phyloP scores from a whole-genome alignment of 2,888 invertebrate genomes.

The Zygothrica quintamaculata region DNA sequence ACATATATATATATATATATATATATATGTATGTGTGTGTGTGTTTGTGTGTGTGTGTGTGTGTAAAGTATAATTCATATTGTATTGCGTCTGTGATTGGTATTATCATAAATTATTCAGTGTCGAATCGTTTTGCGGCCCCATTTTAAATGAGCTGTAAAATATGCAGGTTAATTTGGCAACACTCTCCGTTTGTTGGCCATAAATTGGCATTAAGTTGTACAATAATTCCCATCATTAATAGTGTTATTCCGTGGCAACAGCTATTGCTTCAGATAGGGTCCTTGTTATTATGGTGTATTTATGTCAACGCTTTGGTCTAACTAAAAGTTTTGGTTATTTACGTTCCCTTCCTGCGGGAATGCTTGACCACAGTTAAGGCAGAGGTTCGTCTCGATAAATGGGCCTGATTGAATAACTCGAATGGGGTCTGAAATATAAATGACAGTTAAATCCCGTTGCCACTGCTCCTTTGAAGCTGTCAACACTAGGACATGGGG shows the following conservation, averaged over 20 bases:
- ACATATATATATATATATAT: constrained; percentile 4
- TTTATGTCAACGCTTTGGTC: constrained; percentile 40
- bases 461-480: constrained; percentile 36
- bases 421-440: constrained; percentile 60
- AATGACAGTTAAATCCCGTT: constrained; percentile 47
- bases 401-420: constrained; percentile 72
- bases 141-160: constrained; percentile 60
- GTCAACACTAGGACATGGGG: constrained; percentile 48
- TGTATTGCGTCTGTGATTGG: constrained; percentile 59
- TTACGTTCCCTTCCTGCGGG: too few relatives aligned
- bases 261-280: constrained; percentile 12
- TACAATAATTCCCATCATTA: constrained; percentile 56
- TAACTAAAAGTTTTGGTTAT: constrained; percentile 63
- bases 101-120: constrained; percentile 66
- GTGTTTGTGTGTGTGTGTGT: constrained; percentile 13
- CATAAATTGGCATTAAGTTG: constrained; percentile 70
- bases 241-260: constrained; percentile 19
- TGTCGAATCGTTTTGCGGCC: constrained; percentile 62
- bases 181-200: constrained; percentile 43
- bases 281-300: constrained; percentile 29
- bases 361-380: constrained; percentile 57
- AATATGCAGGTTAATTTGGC: constrained; percentile 61
- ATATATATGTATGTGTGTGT: constrained; percentile 9
- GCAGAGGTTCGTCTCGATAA: constrained; percentile 35
- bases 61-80: constrained; percentile 49